phyloP scores from a whole-genome alignment of 1,140 invertebrate species.

The Odontomachus brunneus region DNA sequence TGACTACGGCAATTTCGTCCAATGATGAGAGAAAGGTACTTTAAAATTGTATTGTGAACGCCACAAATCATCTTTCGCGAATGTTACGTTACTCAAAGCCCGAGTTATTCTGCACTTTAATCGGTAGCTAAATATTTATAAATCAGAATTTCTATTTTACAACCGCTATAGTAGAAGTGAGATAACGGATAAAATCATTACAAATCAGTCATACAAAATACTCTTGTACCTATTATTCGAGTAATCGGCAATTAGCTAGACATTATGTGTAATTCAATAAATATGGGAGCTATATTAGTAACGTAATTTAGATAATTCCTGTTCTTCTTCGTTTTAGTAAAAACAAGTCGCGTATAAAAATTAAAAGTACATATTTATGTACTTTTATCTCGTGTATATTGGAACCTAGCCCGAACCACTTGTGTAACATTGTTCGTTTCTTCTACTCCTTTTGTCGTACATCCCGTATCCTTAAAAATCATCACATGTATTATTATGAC shows the following conservation, averaged over 20 bases:
- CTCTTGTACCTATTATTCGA: slow-evolving; percentile 45
- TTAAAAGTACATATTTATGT: slow-evolving; percentile 42
- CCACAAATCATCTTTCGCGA: slow-evolving; percentile 32
- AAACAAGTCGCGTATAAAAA: slow-evolving; percentile 64
- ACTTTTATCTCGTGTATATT: slow-evolving; percentile 29
- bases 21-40: slow-evolving; percentile 23
- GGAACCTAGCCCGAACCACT: slow-evolving; percentile 49
- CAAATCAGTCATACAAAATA: slow-evolving; percentile 63
- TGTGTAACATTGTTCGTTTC: slow-evolving; percentile 7
- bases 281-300: slow-evolving; percentile 50
- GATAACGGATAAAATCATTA: slow-evolving; percentile 52
- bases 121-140: slow-evolving; percentile 25
- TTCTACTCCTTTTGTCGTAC: slow-evolving; percentile 8
- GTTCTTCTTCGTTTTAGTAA: slow-evolving; percentile 24
- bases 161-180: neutral
- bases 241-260: slow-evolving; percentile 55
- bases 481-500: slow-evolving; percentile 44
- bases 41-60: slow-evolving; percentile 19
- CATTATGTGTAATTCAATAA: slow-evolving; percentile 52
- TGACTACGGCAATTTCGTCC: slow-evolving; percentile 17
- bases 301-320: slow-evolving; percentile 53
- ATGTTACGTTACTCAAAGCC: slow-evolving; percentile 16
- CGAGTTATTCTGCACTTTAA: slow-evolving; percentile 25
- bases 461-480: slow-evolving; percentile 19
- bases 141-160: slow-evolving; percentile 29